phyloP scores from a whole-genome alignment of 2,888 invertebrate species.

The Aspidapion aeneum region DNA sequence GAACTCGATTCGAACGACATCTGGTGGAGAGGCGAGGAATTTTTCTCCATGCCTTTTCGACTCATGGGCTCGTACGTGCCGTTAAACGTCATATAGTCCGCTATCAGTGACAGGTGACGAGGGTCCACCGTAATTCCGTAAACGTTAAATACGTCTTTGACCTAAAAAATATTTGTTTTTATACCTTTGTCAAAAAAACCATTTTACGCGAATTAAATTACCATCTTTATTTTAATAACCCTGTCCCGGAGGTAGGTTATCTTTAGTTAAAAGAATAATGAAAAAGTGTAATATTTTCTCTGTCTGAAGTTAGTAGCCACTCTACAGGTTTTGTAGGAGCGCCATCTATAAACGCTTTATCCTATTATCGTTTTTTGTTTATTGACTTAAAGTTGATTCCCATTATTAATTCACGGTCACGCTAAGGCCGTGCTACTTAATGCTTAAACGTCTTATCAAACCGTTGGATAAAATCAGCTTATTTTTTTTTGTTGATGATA shows the following conservation, averaged over 20 bases:
- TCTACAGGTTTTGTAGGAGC: too few relatives aligned
- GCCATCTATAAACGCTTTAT: too few relatives aligned
- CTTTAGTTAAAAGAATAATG: slow-evolving; percentile 4
- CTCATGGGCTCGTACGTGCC: slow-evolving; percentile 89
- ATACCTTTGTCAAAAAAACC: slow-evolving; percentile 1
- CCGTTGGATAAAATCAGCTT: too few relatives aligned
- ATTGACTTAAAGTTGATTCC: too few relatives aligned
- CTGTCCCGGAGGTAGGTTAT: too few relatives aligned
- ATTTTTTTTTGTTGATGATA: too few relatives aligned
- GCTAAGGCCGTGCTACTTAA: too few relatives aligned
- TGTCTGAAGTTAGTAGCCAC: too few relatives aligned
- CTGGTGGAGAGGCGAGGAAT: slow-evolving; percentile 93
- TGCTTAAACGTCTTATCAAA: too few relatives aligned
- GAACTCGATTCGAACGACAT: slow-evolving; percentile 97
- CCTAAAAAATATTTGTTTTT: slow-evolving; percentile 50
- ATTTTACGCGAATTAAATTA: too few relatives aligned
- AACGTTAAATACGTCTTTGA: slow-evolving; percentile 93
- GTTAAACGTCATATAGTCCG: slow-evolving; percentile 97
- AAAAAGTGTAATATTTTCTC: background rate
- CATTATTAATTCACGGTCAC: too few relatives aligned
- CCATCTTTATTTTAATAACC: slow-evolving; percentile 5
- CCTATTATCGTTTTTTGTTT: too few relatives aligned
- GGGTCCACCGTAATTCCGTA: slow-evolving; percentile 96
- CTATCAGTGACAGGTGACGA: slow-evolving; percentile 86
- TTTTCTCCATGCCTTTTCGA: slow-evolving; percentile 83